Conservation (phyloP, 2,797 vertebrate genomes). For the Galago senegalensis region DNA sequence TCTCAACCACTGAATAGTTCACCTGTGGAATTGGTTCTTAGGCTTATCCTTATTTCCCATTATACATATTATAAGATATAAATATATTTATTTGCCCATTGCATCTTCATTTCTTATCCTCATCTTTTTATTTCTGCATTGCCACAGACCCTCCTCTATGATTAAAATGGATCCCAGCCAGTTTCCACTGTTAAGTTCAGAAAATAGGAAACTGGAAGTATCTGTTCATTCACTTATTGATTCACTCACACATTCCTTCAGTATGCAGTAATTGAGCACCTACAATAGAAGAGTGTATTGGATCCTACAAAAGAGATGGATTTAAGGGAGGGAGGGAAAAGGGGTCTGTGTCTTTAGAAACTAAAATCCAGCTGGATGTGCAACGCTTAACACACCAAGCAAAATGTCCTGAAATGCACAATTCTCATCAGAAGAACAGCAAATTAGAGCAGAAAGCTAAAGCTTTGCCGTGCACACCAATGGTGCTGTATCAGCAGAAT, state of each 20-base stretch:
- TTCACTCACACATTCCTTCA: background rate
- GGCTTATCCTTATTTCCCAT: background rate
- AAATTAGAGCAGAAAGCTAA: conserved; percentile 37
- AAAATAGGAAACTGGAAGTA: conserved; percentile 30
- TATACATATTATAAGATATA: background rate
- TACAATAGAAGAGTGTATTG: background rate
- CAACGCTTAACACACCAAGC: background rate
- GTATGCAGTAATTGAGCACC: background rate
- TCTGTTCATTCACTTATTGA: background rate
- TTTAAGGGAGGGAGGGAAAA: background rate
- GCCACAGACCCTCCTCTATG: background rate
- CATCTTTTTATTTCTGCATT: background rate
- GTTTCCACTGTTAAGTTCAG: background rate
- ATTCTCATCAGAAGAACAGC: conserved; percentile 60
- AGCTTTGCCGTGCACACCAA: background rate
- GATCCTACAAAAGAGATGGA: background rate
- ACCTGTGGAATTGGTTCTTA: background rate
- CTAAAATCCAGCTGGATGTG: conserved; percentile 49
- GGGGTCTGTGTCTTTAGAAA: background rate
- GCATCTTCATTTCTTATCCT: background rate
- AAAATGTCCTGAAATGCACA: background rate
- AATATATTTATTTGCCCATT: background rate
- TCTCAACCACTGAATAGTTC: background rate
- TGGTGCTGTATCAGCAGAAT: conserved; percentile 72
- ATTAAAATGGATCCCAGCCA: background rate